Base-by-base conservation (phyloP, 2,797 vertebrate genomes). In the Siniperca obscura region DNA sequence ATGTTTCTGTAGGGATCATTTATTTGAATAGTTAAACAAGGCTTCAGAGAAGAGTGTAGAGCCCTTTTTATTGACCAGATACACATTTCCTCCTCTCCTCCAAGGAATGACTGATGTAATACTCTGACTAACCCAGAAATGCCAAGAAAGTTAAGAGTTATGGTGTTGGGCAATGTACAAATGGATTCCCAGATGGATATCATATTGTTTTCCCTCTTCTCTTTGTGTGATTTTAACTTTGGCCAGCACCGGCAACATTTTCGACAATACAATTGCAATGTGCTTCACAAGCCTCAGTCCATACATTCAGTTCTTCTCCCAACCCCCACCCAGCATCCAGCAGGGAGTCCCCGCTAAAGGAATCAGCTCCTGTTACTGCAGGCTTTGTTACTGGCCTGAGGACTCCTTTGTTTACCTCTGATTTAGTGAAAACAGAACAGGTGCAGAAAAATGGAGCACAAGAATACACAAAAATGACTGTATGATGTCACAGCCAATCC, bases 351-450 rank as follows among this genome's bases (percentile, higher is more conserved):
- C 72, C 4, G 2, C 79, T 84, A 87, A 89, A 81, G 75, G 84
- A 83, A 17, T 27, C 70, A n/a, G 70, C 78, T 87, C 87, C 42
- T 81, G 78, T 77, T 92, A 84, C 87, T 34, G 68, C 76, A 46
- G 71, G 64, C 65, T 83, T 89, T 86, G 73, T 87, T 78, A 56
- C 30, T 0, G 21, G 76, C 70, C 70, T 1, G 56, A 88, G 74
- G 86, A 75, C 70, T 85, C 69, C 81, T 84, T 90, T 91, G 90
- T 93, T 90, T 86, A 79, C 62, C 70, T 73, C 56, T 3, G 10
- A 79, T 86, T 86, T 48, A 61, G 82, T 36, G 71, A 82, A 84
- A 89, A 69, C 72, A 42, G 80, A 86, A 40, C 76, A 86, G 86
- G 81, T 82, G 74, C 81, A 70, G 74, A 36, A 52, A 82, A 84